Evolutionary conservation across 2,797 vertebrate genomes (phyloP), one percentile per base, ranked within the genome.

Genomic region (Nannoperca australis): DNA sequence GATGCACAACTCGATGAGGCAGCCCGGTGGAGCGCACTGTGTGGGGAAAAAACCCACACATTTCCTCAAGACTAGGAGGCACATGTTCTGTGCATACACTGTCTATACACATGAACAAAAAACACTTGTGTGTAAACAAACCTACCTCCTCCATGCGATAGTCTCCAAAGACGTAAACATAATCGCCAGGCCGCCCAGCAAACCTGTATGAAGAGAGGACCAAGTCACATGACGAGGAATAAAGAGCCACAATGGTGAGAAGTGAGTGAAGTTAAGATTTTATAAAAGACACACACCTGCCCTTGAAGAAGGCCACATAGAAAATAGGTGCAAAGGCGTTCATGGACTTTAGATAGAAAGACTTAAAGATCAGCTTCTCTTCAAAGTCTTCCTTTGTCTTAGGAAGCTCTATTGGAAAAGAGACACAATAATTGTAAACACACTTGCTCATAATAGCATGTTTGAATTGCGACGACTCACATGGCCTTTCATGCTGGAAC

Each of bases 271-370:
- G n/a, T 30, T 36, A 45, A 42, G 11, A 63, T 1, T 38, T 44
- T 9, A 51, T 17, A 22, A 40, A 20, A 47, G 22, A 67, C 18
- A 81, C 96, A 81, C 80, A 99, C 98, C 98, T 97, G 94, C 98
- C 98, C 94, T 99, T 99, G 91, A 99, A 99, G 95, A 99, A 99
- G 86, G 98, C 98, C 94, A 99, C 98, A 17, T 99, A 99, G 95
- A 99, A 99, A 93, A 99, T 98, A 17, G 98, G 96, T 42, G 98
- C 98, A 85, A 98, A 99, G 72, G 98, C 96, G 78, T 99, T 99
- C 94, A 99, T 98, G 90, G 98, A 99, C 91, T 99, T 99, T 45
- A 99, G 93, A 64, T 99, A 95, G 88, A 99, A 99, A 70, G 98
- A 96, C 88, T 99, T 99, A 80, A 99, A 94, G 86, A 99, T 97